A percentile compares a stretch with the other conserved stretches of the same genome.
These are phyloP conservation scores for Lepidurus arcticus DNA, from an alignment of 1,140 invertebrate genomes.

Conservation along the genomic window DNA sequence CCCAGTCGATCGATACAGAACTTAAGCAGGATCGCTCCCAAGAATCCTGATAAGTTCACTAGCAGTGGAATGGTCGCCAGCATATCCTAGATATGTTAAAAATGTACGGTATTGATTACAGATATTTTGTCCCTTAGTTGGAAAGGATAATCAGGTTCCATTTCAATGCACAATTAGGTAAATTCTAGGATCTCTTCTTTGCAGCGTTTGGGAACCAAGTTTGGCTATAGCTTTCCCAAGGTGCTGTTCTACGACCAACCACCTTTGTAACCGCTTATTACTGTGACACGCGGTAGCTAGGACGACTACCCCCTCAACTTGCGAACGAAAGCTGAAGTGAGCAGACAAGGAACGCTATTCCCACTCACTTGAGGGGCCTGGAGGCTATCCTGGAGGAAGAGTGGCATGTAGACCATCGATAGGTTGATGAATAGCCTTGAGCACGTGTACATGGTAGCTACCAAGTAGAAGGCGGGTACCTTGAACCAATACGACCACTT, in stretches of 20 bases:
- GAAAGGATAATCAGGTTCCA: not conserved
- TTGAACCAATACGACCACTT: conserved; percentile 33
- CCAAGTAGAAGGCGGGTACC: conserved; percentile 32
- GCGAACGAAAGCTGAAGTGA: too few species aligned
- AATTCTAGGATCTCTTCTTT: too few species aligned
- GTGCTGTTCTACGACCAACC: too few species aligned
- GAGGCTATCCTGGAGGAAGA: conserved; percentile 79
- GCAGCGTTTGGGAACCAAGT: too few species aligned
- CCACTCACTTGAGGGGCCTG: conserved; percentile 61
- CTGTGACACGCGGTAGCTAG: too few species aligned
- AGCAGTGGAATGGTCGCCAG: conserved; percentile 79
- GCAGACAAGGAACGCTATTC: not conserved
- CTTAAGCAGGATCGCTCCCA: conserved; percentile 65
- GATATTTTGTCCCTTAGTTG: not conserved
- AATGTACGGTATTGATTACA: conserved; percentile 9
- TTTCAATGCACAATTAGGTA: too few species aligned
- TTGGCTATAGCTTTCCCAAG: too few species aligned
- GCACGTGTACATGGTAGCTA: conserved; percentile 69
- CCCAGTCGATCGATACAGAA: conserved; percentile 59
- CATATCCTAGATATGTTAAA: conserved; percentile 27
- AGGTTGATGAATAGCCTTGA: conserved; percentile 84
- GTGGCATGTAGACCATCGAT: conserved; percentile 80
- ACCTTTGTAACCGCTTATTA: too few species aligned
- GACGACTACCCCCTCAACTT: too few species aligned
- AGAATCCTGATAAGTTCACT: conserved; percentile 77